Conservation (phyloP, 2,113 vertebrate species). For the Tragelaphus buxtoni region DNA sequence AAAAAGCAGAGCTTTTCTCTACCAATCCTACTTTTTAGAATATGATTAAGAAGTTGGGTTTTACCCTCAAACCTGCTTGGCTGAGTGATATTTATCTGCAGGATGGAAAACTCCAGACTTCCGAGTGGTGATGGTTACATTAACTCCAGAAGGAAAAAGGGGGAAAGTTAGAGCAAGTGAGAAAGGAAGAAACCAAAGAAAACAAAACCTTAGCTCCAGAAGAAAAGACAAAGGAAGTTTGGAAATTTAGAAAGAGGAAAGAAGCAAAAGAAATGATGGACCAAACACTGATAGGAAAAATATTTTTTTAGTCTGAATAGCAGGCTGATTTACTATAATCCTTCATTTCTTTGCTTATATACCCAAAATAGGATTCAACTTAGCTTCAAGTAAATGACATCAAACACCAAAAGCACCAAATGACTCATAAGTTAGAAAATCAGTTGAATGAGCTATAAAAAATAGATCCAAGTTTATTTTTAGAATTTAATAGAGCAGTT, state of each 20-base stretch:
- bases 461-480: slow-evolving; percentile 4
- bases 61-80: not conserved
- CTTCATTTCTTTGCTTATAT: not conserved
- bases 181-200: not conserved
- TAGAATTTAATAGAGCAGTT: slow-evolving; percentile 11
- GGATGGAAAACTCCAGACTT: not conserved
- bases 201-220: not conserved
- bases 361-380: slow-evolving; percentile 8
- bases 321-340: not conserved
- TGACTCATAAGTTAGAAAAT: slow-evolving; percentile 41
- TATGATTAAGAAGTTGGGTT: not conserved
- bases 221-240: not conserved
- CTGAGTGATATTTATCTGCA: not conserved
- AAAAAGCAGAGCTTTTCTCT: not conserved
- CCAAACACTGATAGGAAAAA: not conserved
- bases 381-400: slow-evolving; percentile 35
- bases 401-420: slow-evolving; percentile 4
- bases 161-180: not conserved
- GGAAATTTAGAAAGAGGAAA: not conserved
- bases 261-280: not conserved
- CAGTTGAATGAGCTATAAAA: slow-evolving; percentile 21
- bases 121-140: not conserved
- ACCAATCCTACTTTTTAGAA: not conserved
- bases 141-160: not conserved
- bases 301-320: not conserved